These are phyloP conservation scores for Miichthys miiuy DNA, from an alignment of 2,797 vertebrate species.

Conservation along the genomic window DNA sequence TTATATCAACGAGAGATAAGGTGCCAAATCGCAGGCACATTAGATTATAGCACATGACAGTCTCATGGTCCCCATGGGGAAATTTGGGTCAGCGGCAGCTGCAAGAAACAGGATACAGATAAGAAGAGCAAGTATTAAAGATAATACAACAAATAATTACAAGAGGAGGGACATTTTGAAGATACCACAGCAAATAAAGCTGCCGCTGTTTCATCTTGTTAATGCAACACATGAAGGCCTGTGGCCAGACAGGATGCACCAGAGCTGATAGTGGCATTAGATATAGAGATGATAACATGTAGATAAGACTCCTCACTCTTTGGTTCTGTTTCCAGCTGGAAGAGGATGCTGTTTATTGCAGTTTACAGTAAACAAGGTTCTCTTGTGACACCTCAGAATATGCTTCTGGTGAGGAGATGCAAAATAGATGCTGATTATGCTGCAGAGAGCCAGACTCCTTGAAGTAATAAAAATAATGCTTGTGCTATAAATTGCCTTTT, in stretches of 20 bases:
- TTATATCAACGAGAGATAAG: constrained; percentile 98
- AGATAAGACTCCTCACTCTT: constrained; percentile 17
- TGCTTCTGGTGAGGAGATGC: constrained; percentile 45
- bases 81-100: constrained; percentile 41
- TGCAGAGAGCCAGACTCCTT: constrained; percentile 33
- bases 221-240: constrained; percentile 17
- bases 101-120: constrained; percentile 41
- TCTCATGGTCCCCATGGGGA: constrained; percentile 39
- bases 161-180: constrained; percentile 27
- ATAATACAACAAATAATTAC: constrained; percentile 40
- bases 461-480: constrained; percentile 7
- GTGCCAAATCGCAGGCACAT: constrained; percentile 74
- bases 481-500: not conserved
- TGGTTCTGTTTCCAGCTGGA: constrained; percentile 11
- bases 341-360: constrained; percentile 22
- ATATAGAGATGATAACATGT: constrained; percentile 22
- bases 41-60: constrained; percentile 44
- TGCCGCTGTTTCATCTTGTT: constrained; percentile 2
- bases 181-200: constrained; percentile 21
- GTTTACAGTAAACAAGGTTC: constrained; percentile 39
- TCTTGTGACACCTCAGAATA: constrained; percentile 35
- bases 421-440: constrained; percentile 47
- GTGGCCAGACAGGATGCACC: constrained; percentile 33
- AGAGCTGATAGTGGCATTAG: constrained; percentile 6
- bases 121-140: constrained; percentile 32